Percentiles rank a stretch among this genome's conserved stretches.
Conservation (phyloP, 2,797 vertebrate genomes). For the Anas georgica region DNA sequence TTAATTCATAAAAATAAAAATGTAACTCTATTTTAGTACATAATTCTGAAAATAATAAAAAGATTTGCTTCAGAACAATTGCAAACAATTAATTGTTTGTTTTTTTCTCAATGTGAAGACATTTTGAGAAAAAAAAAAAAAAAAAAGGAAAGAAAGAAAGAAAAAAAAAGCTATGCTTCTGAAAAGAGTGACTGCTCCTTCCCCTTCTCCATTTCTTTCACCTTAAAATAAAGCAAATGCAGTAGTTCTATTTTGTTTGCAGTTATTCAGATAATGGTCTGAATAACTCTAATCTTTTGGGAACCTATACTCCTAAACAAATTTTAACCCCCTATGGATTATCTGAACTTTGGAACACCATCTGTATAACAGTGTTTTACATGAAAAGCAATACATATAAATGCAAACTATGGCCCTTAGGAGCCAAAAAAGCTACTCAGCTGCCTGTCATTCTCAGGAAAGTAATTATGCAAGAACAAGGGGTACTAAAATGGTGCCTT, state of each 20-base stretch:
- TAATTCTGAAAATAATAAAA: not conserved
- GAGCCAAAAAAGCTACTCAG: not conserved
- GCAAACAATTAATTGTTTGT: not conserved
- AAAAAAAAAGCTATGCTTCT: not conserved
- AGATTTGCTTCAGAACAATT: not conserved
- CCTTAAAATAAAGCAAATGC: not conserved
- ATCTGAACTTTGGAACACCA: not conserved
- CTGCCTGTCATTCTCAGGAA: not conserved
- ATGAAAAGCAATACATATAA: not conserved
- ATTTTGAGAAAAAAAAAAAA: not conserved
- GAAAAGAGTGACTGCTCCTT: not conserved
- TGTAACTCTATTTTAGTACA: not conserved
- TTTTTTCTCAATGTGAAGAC: not conserved
- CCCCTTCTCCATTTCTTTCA: not conserved
- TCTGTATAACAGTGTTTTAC: not conserved
- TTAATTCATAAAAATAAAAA: not conserved
- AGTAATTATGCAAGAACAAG: not conserved
- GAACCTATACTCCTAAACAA: not conserved
- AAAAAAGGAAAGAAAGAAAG: too few relatives aligned
- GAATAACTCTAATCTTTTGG: not conserved
- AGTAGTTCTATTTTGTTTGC: not conserved
- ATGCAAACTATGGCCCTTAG: not conserved
- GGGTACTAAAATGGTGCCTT: not conserved
- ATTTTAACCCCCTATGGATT: not conserved
- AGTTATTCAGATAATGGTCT: not conserved